A percentile compares a stretch with the other conserved stretches of the same genome.
Conservation (phyloP, 2,113 vertebrate genomes). For the Semicossyphus pulcher region DNA sequence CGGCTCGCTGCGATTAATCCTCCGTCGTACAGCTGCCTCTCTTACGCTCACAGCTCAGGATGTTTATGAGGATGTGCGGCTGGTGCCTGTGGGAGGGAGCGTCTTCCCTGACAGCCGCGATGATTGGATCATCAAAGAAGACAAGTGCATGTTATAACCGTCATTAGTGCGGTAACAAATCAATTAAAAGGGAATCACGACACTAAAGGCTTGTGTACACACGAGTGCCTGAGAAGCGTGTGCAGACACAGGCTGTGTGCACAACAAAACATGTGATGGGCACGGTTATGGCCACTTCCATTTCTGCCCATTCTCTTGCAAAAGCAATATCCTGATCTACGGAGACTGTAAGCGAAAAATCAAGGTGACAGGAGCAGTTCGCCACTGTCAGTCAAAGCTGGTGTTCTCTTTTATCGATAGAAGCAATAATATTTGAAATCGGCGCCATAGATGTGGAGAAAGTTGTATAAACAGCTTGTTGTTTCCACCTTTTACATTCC, state of each 20-base stretch:
- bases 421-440: too few relatives aligned
- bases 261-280: not conserved
- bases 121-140: conserved; percentile 63
- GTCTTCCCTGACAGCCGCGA: conserved; percentile 32
- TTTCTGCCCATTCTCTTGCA: not conserved
- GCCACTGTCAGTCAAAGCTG: too few relatives aligned
- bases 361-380: too few relatives aligned
- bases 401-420: too few relatives aligned
- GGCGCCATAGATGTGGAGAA: too few relatives aligned
- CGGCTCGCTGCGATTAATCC: conserved; percentile 28
- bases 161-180: conserved; percentile 58
- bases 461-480: too few relatives aligned
- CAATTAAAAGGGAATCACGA: conserved; percentile 57
- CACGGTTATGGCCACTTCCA: too few relatives aligned
- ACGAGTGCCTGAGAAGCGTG: not conserved
- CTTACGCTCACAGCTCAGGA: conserved; percentile 4
- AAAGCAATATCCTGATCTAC: not conserved
- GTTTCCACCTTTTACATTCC: too few relatives aligned
- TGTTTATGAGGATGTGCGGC: conserved; percentile 4
- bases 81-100: conserved; percentile 2
- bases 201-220: not conserved
- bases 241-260: not conserved
- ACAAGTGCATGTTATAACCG: conserved; percentile 48
- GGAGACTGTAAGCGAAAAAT: conserved; percentile 2
- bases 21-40: conserved; percentile 25